Base-by-base conservation (phyloP, 2,888 invertebrate species). In the Bellardia bayeri region DNA sequence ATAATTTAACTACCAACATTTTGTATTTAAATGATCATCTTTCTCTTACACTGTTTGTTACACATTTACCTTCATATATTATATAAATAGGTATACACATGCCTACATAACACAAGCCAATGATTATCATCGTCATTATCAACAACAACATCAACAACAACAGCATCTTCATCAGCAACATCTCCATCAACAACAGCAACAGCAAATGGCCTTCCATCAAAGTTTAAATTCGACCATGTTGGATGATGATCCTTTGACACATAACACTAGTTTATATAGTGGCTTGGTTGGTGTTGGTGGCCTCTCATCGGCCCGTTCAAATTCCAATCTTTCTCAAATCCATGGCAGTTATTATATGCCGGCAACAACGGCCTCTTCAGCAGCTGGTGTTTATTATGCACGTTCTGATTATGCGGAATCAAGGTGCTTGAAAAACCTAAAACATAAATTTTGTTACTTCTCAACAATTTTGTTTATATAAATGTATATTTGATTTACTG, bases 91-190 rank as follows among this genome's bases (percentile, higher is more conserved):
- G 92, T 93, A 93, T 92, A 92, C 92, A 90, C 93, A 93, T 90
- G 93, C 92, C 91, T 93, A 93, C 90, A 92, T 93, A 91, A 91
- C 92, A 91, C 93, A 93, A 91, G 91, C 92, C 89, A 93, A 92
- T 91, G 93, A 93, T 90, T 92, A 92, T 89, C 93, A 93, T 91
- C 92, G 93, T 80, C 92, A 92, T 90, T 91, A 90, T 89, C 90
- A 89, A 45, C 90, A 90, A 69, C 89, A 91, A 82, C 90, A 89
- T 85, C 90, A 90, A 88, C 88, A 76, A 3, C 90, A 89, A 81
- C 90, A 90, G 58, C 90, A 90, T 56, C 90, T 88, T 64, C 82
- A 75, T 56, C 76, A 63, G 14, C 88, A 71, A 13, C 89, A 89
- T 78, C 89, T 91, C 58, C 90, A 90, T 58, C 89, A 88, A 54